Base-by-base conservation (phyloP, 2,888 invertebrate species). In the Acrocera orbiculus region DNA sequence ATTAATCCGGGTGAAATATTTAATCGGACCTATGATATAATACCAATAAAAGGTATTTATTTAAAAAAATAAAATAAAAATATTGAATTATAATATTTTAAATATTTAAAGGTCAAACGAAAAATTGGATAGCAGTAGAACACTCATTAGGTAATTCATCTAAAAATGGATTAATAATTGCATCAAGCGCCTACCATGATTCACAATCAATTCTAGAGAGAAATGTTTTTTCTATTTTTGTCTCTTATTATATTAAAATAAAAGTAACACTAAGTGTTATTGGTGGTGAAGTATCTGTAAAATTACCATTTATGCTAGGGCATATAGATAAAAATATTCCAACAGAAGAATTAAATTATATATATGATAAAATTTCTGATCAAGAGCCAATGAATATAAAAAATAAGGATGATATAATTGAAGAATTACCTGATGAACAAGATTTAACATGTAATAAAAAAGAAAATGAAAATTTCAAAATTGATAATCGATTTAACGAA, bases 111-210 rank as follows among this genome's bases (percentile, higher is more conserved):
- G 77, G 80, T 27, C 69, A 76, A 7, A 81, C 81, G 16, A 82
- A 82, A 58, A 82, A 82, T 54, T 83, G 82, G 83, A 81, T 82
- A 43, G 83, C 83, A 1, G 64, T 82, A 6, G 81, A 83, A 54
- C n/a, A n/a, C n/a, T n/a, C n/a, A n/a, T n/a, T n/a, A n/a, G 41
- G 41, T n/a, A 35, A 40, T 8, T 27, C 37, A 16, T 23, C 41
- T 32, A 37, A 41, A 30, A 42, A 38, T 30, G 42, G 40, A 15
- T 47, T 41, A 26, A 46, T 46, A 40, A 41, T 49, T n/a, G 49
- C 49, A 20, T 47, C 47, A 5, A 49, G 47, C 39, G 46, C 46
- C 13, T 44, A 43, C 25, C 44, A 46, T 23, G 45, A 43, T 45
- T 50, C 40, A 32, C 43, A 20, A 46, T 44, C 35, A 42, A 46